Conservation (phyloP, 1,140 invertebrate genomes). For the Dreissena polymorpha region DNA sequence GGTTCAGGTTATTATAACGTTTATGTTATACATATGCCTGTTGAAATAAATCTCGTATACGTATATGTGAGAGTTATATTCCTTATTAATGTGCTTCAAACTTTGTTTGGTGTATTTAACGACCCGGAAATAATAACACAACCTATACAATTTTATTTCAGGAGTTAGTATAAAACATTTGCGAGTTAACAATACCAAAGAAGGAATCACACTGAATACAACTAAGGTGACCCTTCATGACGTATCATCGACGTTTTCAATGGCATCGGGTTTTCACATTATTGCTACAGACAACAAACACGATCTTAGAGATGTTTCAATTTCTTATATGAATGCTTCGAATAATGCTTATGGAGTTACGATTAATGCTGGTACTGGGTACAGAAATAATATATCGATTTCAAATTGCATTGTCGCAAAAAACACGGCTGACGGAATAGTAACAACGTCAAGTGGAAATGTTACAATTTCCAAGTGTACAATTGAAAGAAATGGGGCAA, state of each 20-base stretch:
- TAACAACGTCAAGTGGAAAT: too few species aligned
- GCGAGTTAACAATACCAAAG: conserved; percentile 13
- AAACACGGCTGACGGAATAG: neutral
- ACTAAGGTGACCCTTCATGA: neutral
- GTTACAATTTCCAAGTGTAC: too few species aligned
- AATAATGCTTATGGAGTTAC: neutral
- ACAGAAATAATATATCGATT: neutral
- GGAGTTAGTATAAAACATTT: neutral
- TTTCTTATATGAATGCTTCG: neutral
- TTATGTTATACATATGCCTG: neutral
- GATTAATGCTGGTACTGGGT: neutral
- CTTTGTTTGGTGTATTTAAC: neutral
- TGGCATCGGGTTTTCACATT: neutral
- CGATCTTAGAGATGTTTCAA: neutral
- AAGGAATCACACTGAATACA: neutral
- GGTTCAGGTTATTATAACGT: neutral
- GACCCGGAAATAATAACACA: too few species aligned
- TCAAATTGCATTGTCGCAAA: neutral
- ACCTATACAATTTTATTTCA: too few species aligned
- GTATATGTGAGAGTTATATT: neutral
- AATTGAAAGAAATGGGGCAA: too few species aligned
- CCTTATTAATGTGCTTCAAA: neutral
- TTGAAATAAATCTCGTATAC: neutral
- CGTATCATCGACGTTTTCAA: neutral
- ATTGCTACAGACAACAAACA: neutral